Evolutionary conservation across 1,140 invertebrate species (phyloP).

Genomic region (Nasonia longicornis): DNA sequence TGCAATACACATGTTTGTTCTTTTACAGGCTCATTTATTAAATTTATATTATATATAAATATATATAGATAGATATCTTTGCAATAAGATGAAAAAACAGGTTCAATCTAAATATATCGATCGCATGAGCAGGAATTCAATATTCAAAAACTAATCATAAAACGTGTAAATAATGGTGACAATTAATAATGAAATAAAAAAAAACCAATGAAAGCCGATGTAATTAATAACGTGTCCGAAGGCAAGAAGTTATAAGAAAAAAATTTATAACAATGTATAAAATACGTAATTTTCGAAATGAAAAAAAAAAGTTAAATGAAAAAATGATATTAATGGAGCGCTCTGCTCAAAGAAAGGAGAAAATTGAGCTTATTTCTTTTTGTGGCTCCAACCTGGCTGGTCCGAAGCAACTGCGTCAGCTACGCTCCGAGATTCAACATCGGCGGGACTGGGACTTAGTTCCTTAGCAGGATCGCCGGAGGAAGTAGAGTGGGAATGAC

Average conservation of each 20-base stretch:
- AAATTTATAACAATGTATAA: constrained; percentile 42
- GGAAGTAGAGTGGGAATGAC: constrained; percentile 86
- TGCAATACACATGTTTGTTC: constrained; percentile 51
- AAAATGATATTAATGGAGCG: constrained; percentile 49
- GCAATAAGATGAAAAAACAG: constrained; percentile 41
- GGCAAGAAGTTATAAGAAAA: constrained; percentile 24
- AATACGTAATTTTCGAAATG: constrained; percentile 19
- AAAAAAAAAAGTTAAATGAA: constrained; percentile 37
- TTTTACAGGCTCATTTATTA: constrained; percentile 46
- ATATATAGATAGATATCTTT: constrained; percentile 28
- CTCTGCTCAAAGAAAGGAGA: constrained; percentile 52
- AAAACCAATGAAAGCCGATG: constrained; percentile 36
- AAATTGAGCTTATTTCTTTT: constrained; percentile 67
- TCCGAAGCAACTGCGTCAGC: constrained; percentile 70
- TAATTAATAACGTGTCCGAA: constrained; percentile 31
- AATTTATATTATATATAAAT: constrained; percentile 37
- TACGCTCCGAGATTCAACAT: constrained; percentile 69
- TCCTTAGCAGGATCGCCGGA: constrained; percentile 71
- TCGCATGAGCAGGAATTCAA: constrained; percentile 40
- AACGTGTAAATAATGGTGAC: constrained; percentile 36
- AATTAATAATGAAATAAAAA: constrained; percentile 30
- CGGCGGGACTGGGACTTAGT: constrained; percentile 70
- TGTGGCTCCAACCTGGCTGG: constrained; percentile 70
- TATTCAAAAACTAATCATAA: constrained; percentile 27
- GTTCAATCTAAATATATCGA: constrained; percentile 40